Conservation (phyloP, 2,888 invertebrate species). For the Hypselothyrea guttata region DNA sequence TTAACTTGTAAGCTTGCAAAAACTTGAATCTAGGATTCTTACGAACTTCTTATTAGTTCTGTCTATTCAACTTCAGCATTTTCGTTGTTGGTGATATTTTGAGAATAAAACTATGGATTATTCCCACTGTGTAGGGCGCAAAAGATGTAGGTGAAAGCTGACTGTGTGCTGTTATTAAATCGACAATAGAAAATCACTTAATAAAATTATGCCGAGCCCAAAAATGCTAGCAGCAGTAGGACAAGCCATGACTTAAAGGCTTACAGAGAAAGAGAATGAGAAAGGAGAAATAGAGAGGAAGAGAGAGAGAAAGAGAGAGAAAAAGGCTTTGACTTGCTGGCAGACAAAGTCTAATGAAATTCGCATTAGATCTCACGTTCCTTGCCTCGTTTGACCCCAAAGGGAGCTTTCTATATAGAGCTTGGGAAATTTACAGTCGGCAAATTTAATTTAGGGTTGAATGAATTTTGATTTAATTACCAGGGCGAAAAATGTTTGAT, state of each 20-base stretch:
- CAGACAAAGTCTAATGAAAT: conserved; percentile 16
- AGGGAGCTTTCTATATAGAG: conserved; percentile 10
- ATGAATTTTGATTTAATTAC: conserved; percentile 60
- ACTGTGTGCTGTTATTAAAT: conserved; percentile 25
- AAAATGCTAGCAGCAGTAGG: not conserved
- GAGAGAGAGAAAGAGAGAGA: not conserved
- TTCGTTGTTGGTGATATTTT: too few relatives aligned
- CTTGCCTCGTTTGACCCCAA: conserved; percentile 2
- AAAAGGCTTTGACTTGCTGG: conserved; percentile 1
- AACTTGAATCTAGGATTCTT: too few relatives aligned
- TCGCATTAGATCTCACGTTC: conserved; percentile 3
- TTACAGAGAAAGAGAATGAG: not conserved
- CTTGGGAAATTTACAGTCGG: conserved; percentile 27
- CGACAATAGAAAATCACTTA: conserved; percentile 64
- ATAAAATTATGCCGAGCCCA: conserved; percentile 6
- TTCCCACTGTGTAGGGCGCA: too few relatives aligned
- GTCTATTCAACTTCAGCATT: too few relatives aligned
- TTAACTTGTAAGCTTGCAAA: too few relatives aligned
- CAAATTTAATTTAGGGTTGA: conserved; percentile 54
- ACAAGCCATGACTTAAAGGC: conserved; percentile 1
- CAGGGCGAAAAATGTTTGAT: conserved; percentile 48
- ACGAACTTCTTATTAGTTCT: too few relatives aligned
- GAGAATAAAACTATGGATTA: too few relatives aligned
- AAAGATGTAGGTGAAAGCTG: not conserved
- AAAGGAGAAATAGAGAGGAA: too few relatives aligned